Base-by-base conservation (phyloP, 1,140 invertebrate species). In the Drosophila tropicalis region DNA sequence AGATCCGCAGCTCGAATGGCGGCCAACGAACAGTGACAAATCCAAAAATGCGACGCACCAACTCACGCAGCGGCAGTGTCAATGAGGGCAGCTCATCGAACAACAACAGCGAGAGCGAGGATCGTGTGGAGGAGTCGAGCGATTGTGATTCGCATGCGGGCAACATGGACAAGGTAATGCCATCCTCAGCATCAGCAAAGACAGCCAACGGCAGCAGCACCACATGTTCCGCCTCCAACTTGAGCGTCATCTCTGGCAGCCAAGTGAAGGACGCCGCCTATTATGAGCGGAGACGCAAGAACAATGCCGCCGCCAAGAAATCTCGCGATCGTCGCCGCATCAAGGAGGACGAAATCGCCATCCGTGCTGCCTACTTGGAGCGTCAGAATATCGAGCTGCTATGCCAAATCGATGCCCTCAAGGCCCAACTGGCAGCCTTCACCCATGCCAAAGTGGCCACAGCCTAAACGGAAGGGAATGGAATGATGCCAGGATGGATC, bases 301-400 rank as follows among this genome's bases (percentile, higher is more conserved):
- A 99, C 91, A 99, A 99, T 91, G 97, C 96, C 76, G 98, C 98
- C 0, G 98, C 98, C 1, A 99, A 99, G 92, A 94, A 97, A 64
- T 98, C 97, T 0, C 93, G 98, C 41, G 98, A 99, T 81, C 95
- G 97, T 0, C 93, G 98, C 63, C 94, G 97, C 78, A 94, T 95
- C 12, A 98, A 99, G 90, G 98, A 99, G 91, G 97, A 99, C 67
- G 96, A 98, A 86, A 96, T 99, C 15, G 97, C 98, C 0, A 96
- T 99, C 36, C 93, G 97, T 62, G 96, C 97, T 0, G 95, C 96
- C 0, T 98, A 96, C 72, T 93, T 99, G 3, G 97, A 98, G 92
- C 95, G 96, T 55, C 96, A 98, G 92, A 92, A 92, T 36, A 92
- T 92, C 29, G 91, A 92, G 64, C 57, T 92, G 17, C 56, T 91